Base-by-base conservation (phyloP, 2,888 invertebrate genomes). In the Palloptera scutellata region DNA sequence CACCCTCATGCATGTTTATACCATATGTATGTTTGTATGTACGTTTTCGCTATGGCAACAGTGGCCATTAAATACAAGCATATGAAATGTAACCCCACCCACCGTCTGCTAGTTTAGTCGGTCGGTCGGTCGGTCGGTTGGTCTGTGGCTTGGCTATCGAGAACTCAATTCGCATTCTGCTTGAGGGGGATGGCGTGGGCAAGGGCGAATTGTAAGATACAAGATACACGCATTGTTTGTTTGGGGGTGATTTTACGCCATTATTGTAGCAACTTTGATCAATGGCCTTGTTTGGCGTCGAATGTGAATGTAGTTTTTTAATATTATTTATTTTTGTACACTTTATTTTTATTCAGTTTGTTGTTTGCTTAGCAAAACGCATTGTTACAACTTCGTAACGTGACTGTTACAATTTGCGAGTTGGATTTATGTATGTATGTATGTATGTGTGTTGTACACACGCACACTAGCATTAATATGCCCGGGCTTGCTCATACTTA, bases 181-280 rank as follows among this genome's bases (percentile, higher is more conserved):
- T 51, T 41, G 51, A 30, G 45, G 40, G 43, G n/a, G 43, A 30
- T 48, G 62, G 30, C 30, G 43, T 43, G 30, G 43, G 41, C 40
- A 10, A 40, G 30, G 40, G 51, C 51, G 62, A n/a, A 52, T 15
- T 17, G 13, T 41, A 40, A 48, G 45, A 52, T 43, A 17, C 54
- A 53, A 53, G 51, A 12, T 17, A 12, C 45, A 20, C 20, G 17
- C 59, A 48, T 41, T 59, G 66, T 64, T 70, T 65, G 55, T 71
- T 65, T 57, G 77, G 77, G 77, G 75, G 76, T 71, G 81, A 75
- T 78, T 80, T 81, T 81, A 78, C 79, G 81, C 80, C 81, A 81
- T 80, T 81, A 81, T 78, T 80, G 80, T 80, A 75, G 74, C 81
- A 80, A 76, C 79, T 80, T 81, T 80, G 79, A 78, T 78, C 78